Percentiles rank a stretch among this genome's conserved stretches.
Evolutionary conservation across 2,888 invertebrate genomes (phyloP).

Genomic region (Sinodicranocentrus sp.): DNA sequence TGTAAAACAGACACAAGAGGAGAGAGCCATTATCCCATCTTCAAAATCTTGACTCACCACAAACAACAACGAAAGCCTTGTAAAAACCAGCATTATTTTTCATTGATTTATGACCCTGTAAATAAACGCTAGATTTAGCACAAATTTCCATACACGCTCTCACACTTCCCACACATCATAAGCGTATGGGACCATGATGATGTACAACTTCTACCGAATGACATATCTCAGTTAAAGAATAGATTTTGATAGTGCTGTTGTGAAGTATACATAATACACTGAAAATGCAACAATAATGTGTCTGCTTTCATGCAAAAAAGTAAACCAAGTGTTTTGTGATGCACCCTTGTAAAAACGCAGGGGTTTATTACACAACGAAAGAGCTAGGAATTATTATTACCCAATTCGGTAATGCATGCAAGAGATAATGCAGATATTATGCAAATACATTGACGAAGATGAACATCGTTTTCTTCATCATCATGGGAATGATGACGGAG

Average conservation of each 20-base stretch:
- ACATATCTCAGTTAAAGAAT: not conserved
- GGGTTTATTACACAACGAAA: not conserved
- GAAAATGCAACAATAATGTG: not conserved
- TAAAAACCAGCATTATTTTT: conserved; percentile 7
- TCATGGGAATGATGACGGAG: not conserved
- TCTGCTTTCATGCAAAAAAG: not conserved
- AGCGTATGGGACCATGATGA: not conserved
- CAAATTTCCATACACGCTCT: conserved; percentile 27
- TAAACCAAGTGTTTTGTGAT: not conserved
- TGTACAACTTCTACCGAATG: conserved; percentile 9
- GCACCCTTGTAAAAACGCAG: not conserved
- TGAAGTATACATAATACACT: not conserved
- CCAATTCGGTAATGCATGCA: conserved; percentile 19
- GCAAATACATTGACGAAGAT: not conserved
- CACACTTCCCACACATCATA: conserved; percentile 21
- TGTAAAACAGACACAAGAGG: not conserved
- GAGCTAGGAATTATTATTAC: not conserved
- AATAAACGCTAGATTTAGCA: conserved; percentile 29
- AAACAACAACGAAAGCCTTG: not conserved
- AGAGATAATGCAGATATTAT: conserved; percentile 7
- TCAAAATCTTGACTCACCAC: not conserved
- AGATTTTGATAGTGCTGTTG: not conserved
- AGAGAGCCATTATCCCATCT: not conserved
- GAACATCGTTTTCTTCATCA: not conserved
- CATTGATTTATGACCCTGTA: conserved; percentile 48